phyloP scores from a whole-genome alignment of 2,113 vertebrate species.

The Mixornis gularis region DNA sequence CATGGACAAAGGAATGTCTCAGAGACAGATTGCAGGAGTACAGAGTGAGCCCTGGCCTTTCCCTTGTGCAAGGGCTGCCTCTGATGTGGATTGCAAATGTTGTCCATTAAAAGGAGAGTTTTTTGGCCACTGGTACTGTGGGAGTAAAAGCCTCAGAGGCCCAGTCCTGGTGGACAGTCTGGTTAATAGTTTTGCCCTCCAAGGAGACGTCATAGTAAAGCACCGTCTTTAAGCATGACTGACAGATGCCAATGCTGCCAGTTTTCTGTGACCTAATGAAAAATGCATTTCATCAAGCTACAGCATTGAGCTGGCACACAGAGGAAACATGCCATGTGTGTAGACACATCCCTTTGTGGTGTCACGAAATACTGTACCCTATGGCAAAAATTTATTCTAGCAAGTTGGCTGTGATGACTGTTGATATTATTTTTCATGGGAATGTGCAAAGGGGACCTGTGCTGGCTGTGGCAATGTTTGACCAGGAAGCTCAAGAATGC shows the following conservation, averaged over 20 bases:
- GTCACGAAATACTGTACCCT: neutral
- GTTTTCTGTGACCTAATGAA: slow-evolving; percentile 2
- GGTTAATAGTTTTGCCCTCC: neutral
- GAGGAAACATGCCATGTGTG: neutral
- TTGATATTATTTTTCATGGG: neutral
- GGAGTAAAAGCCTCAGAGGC: neutral
- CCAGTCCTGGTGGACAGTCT: neutral
- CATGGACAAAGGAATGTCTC: neutral
- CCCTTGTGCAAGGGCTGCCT: neutral
- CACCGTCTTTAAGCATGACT: neutral
- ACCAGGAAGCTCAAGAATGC: neutral
- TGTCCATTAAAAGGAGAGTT: neutral
- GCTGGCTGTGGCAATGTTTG: neutral
- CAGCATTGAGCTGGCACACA: neutral
- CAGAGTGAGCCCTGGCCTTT: neutral
- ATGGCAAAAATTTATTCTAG: neutral
- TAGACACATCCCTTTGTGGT: neutral
- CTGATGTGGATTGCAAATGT: neutral
- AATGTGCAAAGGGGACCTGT: neutral
- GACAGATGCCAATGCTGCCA: neutral
- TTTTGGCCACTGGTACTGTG: neutral
- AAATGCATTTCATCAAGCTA: neutral
- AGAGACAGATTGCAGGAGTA: neutral
- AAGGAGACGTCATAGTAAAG: neutral
- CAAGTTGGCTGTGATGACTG: neutral